These are phyloP conservation scores for Argyrosomus japonicus DNA, from an alignment of 2,113 vertebrate genomes.

Conservation along the genomic window DNA sequence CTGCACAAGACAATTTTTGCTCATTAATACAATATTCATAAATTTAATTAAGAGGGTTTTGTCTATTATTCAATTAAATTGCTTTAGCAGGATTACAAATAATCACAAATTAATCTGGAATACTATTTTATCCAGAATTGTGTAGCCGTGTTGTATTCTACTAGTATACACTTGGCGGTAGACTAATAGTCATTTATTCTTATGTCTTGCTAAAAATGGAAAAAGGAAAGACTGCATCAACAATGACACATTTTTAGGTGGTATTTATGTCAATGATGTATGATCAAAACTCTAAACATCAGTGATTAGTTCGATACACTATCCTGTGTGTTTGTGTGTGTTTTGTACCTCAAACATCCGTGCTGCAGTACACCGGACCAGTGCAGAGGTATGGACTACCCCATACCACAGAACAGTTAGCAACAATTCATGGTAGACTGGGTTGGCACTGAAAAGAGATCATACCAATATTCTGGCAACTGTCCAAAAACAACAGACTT, in stretches of 20 bases:
- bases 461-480: background rate
- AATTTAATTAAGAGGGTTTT: background rate
- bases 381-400: conserved; percentile 97
- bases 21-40: background rate
- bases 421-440: conserved; percentile 95
- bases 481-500: background rate
- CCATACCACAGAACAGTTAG: conserved; percentile 98
- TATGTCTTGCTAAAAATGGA: background rate
- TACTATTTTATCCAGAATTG: background rate
- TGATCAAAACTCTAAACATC: background rate
- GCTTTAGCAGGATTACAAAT: background rate
- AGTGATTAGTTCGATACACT: background rate
- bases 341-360: conserved; percentile 97
- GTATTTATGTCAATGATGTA: background rate
- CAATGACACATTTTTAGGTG: background rate
- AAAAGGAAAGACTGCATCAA: background rate
- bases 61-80: background rate
- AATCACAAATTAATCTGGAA: background rate
- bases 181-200: background rate
- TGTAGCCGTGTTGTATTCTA: conserved; percentile 11
- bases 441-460: conserved; percentile 90
- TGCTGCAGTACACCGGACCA: conserved; percentile 96
- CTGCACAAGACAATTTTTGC: background rate
- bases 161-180: background rate
- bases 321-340: conserved; percentile 19